Evolutionary conservation across 2,797 vertebrate species (phyloP).

Genomic region (Tarsius wallacei): DNA sequence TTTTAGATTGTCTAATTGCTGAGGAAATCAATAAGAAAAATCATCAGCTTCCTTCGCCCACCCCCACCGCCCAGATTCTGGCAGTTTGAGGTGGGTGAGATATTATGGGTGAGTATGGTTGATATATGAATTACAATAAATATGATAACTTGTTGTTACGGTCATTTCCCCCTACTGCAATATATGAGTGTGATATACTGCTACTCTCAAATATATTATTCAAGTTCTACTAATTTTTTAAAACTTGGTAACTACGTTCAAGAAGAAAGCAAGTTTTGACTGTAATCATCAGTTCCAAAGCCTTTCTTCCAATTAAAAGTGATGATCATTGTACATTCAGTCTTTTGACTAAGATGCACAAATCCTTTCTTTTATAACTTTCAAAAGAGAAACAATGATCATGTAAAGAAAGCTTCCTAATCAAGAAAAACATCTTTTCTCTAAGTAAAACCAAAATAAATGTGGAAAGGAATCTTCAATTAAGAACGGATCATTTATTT

Average conservation of each 20-base stretch:
- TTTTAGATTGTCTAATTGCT: conserved; percentile 52
- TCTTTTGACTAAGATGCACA: conserved; percentile 58
- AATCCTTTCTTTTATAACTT: conserved; percentile 61
- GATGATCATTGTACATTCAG: neutral
- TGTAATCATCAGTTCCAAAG: neutral
- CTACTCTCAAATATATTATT: neutral
- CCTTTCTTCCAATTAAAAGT: conserved; percentile 50
- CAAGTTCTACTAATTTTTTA: neutral
- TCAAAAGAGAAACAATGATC: conserved; percentile 58
- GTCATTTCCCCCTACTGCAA: neutral
- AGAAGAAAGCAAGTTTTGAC: conserved; percentile 35
- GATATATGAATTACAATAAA: neutral
- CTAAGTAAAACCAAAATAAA: conserved; percentile 76
- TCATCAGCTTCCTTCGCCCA: neutral
- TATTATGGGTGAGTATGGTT: neutral
- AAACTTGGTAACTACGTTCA: neutral
- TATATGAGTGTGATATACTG: neutral
- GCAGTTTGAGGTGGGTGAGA: neutral
- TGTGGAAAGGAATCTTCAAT: conserved; percentile 75
- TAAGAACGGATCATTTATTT: conserved; percentile 80
- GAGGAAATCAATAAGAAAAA: conserved; percentile 25
- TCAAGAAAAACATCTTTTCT: conserved; percentile 63
- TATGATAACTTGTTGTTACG: neutral
- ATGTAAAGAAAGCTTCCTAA: conserved; percentile 58
- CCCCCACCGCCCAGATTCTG: neutral